Percentiles rank a stretch among this genome's conserved stretches.
Evolutionary conservation across 1,140 invertebrate species (phyloP).

Genomic region (Papilio dardanus): DNA sequence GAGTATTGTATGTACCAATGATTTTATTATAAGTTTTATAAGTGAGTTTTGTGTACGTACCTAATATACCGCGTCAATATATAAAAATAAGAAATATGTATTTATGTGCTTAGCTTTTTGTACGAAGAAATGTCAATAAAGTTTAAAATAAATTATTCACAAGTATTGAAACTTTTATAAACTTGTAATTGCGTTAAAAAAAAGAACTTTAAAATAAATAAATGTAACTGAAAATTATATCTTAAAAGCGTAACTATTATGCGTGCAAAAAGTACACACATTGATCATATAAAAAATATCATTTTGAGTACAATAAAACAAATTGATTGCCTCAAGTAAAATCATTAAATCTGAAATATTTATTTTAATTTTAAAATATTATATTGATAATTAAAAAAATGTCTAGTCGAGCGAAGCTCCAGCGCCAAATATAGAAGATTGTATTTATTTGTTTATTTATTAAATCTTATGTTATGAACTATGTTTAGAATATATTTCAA

Average conservation of each 20-base stretch:
- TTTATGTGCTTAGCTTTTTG: conserved; percentile 23
- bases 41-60: conserved; percentile 23
- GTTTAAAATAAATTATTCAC: not conserved
- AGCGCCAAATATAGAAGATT: not conserved
- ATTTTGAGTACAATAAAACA: not conserved
- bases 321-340: not conserved
- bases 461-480: not conserved
- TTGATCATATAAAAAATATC: not conserved
- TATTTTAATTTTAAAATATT: not conserved
- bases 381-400: not conserved
- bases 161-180: too few species aligned
- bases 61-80: conserved; percentile 9
- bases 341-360: not conserved
- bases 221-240: not conserved
- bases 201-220: not conserved
- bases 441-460: not conserved
- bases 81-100: not conserved
- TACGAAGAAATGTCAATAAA: not conserved
- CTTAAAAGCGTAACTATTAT: not conserved
- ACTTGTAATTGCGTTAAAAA: not conserved
- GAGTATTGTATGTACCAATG: not conserved
- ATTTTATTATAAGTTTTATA: conserved; percentile 18
- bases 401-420: not conserved
- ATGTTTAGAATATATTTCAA: conserved; percentile 21
- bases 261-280: not conserved